These are phyloP conservation scores for Temnothorax curvispinosus DNA, from an alignment of 1,140 invertebrate genomes.

Conservation along the genomic window DNA sequence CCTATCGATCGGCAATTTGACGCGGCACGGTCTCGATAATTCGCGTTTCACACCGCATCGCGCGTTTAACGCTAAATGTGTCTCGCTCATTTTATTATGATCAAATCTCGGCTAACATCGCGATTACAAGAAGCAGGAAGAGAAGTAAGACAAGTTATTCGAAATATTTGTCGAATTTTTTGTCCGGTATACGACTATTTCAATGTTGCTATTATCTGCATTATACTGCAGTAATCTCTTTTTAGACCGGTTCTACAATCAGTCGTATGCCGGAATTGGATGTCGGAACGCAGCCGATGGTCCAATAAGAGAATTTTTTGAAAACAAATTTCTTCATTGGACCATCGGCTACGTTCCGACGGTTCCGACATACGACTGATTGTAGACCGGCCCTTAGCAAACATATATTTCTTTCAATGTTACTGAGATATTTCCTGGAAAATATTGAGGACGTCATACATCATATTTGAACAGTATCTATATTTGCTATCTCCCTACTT, in stretches of 20 bases:
- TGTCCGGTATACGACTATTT: neutral
- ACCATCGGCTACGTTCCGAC: too few relatives aligned
- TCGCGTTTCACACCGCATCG: neutral
- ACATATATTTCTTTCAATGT: neutral
- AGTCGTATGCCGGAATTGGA: too few relatives aligned
- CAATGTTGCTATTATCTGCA: neutral
- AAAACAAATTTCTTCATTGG: too few relatives aligned
- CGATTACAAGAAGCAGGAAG: neutral
- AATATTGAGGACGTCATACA: neutral
- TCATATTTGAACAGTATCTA: neutral
- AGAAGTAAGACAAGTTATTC: neutral
- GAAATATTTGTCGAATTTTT: neutral
- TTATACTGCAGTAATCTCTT: neutral
- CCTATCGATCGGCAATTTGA: slow-evolving; percentile 43
- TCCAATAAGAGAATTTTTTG: too few relatives aligned
- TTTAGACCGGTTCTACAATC: neutral
- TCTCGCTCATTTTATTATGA: neutral
- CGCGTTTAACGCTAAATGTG: neutral
- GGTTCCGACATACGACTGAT: too few relatives aligned
- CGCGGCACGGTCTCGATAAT: neutral
- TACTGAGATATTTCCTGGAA: neutral
- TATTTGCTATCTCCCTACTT: neutral
- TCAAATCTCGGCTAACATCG: neutral
- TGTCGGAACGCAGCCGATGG: too few relatives aligned
- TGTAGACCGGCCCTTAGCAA: too few relatives aligned